phyloP scores from a whole-genome alignment of 2,888 invertebrate species.

The Andrena hattorfiana region DNA sequence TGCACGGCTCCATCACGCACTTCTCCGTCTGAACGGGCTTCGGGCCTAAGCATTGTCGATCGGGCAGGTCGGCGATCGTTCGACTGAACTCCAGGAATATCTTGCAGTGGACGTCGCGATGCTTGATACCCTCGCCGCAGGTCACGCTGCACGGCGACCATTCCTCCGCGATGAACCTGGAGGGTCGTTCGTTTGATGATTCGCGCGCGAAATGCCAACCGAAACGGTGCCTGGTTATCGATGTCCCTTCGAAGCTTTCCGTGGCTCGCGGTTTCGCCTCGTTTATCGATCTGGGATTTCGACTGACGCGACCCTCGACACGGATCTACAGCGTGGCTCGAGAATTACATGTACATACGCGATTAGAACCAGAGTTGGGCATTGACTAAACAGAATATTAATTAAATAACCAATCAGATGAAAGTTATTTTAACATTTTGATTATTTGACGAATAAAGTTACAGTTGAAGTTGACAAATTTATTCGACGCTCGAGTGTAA shows the following conservation, averaged over 20 bases:
- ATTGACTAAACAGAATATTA: too few relatives aligned
- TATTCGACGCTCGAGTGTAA: too few relatives aligned
- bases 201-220: background rate
- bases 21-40: constrained; percentile 93
- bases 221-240: background rate
- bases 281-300: background rate
- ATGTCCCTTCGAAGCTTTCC: background rate
- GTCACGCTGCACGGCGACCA: constrained; percentile 97
- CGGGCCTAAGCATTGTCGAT: constrained; percentile 94
- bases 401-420: too few relatives aligned
- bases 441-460: too few relatives aligned
- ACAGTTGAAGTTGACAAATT: too few relatives aligned
- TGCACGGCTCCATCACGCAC: constrained; percentile 92
- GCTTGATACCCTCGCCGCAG: constrained; percentile 95
- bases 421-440: too few relatives aligned
- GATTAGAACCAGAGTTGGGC: too few relatives aligned
- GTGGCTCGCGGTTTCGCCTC: background rate
- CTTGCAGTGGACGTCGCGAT: constrained; percentile 96
- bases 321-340: background rate
- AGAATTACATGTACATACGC: background rate
- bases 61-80: constrained; percentile 94
- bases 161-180: constrained; percentile 94
- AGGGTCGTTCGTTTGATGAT: constrained; percentile 41
- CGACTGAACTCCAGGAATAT: constrained; percentile 96
- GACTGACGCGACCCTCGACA: background rate